These are phyloP conservation scores for Hirtodrosophila duncani DNA, from an alignment of 2,888 invertebrate genomes.

Conservation along the genomic window DNA sequence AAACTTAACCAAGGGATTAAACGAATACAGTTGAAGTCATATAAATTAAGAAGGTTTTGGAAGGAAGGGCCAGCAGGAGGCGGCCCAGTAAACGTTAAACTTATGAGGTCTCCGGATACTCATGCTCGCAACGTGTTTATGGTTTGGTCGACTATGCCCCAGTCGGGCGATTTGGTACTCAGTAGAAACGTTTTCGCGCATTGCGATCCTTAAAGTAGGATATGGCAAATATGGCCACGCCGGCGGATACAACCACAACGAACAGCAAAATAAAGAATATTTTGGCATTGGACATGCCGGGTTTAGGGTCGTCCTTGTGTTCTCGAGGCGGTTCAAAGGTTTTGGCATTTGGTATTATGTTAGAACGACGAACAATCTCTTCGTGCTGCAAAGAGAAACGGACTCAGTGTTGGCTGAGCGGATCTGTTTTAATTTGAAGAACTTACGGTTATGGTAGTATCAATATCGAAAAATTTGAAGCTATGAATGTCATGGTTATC, in stretches of 20 bases:
- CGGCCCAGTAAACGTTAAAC: too few species aligned
- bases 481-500: constrained; percentile 98
- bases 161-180: constrained; percentile 11
- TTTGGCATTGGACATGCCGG: constrained; percentile 92
- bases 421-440: too few species aligned
- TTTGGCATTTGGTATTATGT: constrained; percentile 92
- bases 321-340: constrained; percentile 94
- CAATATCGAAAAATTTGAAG: constrained; percentile 94
- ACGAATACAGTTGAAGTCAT: too few species aligned
- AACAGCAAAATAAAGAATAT: constrained; percentile 92
- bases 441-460: constrained; percentile 82
- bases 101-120: constrained; percentile 30
- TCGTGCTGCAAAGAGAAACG: constrained; percentile 54
- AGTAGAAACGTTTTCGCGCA: constrained; percentile 88
- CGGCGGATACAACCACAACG: constrained; percentile 89
- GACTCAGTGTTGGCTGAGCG: background rate
- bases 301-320: constrained; percentile 91
- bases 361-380: constrained; percentile 82
- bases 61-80: too few species aligned
- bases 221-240: constrained; percentile 90
- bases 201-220: constrained; percentile 96
- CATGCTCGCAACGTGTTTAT: constrained; percentile 42
- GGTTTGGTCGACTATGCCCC: constrained; percentile 41
- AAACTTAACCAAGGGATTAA: constrained; percentile 47
- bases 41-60: too few species aligned